Evolutionary conservation across 2,113 vertebrate genomes (phyloP), one percentile per base, ranked within the genome.

Genomic region (Laterallus jamaicensis): DNA sequence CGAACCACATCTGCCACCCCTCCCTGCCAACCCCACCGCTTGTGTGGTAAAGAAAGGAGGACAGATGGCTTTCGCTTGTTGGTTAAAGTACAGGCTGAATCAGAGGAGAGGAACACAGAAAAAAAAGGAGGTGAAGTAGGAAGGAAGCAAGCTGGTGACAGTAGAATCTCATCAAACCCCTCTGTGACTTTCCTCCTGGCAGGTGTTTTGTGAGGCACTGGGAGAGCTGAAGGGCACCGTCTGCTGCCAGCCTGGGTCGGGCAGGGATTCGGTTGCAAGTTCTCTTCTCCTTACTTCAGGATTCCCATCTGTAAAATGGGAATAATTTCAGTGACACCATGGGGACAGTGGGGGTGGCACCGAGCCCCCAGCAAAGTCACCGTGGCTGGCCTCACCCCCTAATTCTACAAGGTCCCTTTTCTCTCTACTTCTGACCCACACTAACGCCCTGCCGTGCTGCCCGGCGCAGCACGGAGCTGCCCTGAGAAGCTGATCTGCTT

Each of bases 381-480:
- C 12, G 0, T 44, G 35, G 32, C 67, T 56, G 22, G 35, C 9
- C 7, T 82, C 49, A 64, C 35, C 42, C 25, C 16, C 11, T 54
- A 8, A 31, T 86, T 31, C 52, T 84, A 16, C 49, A 39, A 2
- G 1, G 4, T 56, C 58, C 32, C 74, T 92, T 78, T 88, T 24
- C 56, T 40, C 52, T 66, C 77, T 25, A 11, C 24, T 85, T 71
- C 25, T 71, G 79, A 4, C 55, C 44, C 3, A 2, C 35, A 10
- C 22, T 1, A 5, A 5, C 63, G 60, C 56, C 58, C 39, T 22
- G 71, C 92, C 21, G 4, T 1, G 0, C 22, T 8, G 40, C 39
- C 80, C 6, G 13, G 62, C 68, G 21, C 50, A 26, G 44, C n/a
- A 2, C 0, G 2, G 58, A 35, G 58, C 78, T 0, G 77, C 35